Evolutionary conservation across 2,888 invertebrate genomes (phyloP).

Genomic region (Latheticus oryzae): DNA sequence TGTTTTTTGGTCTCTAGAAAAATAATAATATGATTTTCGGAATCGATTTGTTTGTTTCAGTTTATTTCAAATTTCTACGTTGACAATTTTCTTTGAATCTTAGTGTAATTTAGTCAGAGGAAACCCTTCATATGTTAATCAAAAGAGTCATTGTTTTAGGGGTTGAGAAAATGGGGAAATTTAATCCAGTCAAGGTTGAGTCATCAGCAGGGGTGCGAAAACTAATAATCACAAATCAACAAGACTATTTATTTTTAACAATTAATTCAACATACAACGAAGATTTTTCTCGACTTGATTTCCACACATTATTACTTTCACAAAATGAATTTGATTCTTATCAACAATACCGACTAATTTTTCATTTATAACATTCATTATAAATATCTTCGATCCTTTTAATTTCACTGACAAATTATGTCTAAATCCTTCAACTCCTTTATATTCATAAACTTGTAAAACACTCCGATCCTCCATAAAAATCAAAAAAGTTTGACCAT

Average conservation of each 20-base stretch:
- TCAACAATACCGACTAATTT: slow-evolving; percentile 62
- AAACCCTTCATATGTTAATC: slow-evolving; percentile 17
- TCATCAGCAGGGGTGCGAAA: too few species aligned
- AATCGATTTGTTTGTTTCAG: too few species aligned
- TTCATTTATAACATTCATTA: slow-evolving; percentile 51
- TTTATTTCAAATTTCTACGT: too few species aligned
- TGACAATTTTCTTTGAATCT: too few species aligned
- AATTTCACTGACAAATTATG: slow-evolving; percentile 60
- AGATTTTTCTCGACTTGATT: slow-evolving; percentile 59
- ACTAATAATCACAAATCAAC: slow-evolving; percentile 14
- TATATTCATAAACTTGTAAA: slow-evolving; percentile 66
- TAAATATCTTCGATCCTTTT: slow-evolving; percentile 59
- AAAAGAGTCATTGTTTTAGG: slow-evolving; percentile 23
- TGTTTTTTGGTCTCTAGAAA: too few species aligned
- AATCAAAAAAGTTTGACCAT: slow-evolving; percentile 67
- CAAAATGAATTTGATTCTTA: slow-evolving; percentile 60
- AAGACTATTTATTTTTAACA: slow-evolving; percentile 15
- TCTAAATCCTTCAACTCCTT: slow-evolving; percentile 66
- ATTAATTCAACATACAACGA: slow-evolving; percentile 50
- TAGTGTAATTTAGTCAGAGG: too few species aligned
- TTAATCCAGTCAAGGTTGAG: slow-evolving; percentile 21
- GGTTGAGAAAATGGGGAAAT: slow-evolving; percentile 19
- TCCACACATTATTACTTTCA: slow-evolving; percentile 66
- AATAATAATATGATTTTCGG: too few species aligned
- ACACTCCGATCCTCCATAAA: slow-evolving; percentile 64